These are phyloP conservation scores for Temnothorax unifasciatus DNA, from an alignment of 2,888 invertebrate genomes.

Conservation along the genomic window DNA sequence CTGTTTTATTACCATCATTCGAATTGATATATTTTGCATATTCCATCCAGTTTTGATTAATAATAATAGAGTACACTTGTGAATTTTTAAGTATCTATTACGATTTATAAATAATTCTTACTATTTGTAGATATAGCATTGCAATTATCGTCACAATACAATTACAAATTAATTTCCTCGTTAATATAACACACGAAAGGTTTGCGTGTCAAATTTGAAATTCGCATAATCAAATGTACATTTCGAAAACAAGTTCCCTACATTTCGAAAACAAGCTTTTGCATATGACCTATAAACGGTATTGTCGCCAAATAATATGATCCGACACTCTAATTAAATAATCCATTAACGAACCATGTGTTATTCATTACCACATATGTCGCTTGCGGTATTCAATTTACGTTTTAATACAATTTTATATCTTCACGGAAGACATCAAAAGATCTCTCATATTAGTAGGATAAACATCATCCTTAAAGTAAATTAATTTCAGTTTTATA, in stretches of 20 bases:
- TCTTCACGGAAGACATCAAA: neutral
- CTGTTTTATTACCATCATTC: conserved; percentile 33
- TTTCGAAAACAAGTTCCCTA: conserved; percentile 38
- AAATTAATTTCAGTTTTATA: conserved; percentile 10
- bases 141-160: neutral
- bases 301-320: conserved; percentile 43
- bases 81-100: neutral
- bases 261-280: conserved; percentile 25
- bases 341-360: conserved; percentile 36
- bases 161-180: conserved; percentile 41
- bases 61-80: neutral
- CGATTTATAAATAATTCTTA: neutral
- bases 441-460: neutral
- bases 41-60: neutral
- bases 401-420: conserved; percentile 18
- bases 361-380: conserved; percentile 25
- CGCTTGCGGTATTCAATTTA: conserved; percentile 7
- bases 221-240: conserved; percentile 42
- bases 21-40: neutral
- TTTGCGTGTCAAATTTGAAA: conserved; percentile 20
- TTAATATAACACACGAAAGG: conserved; percentile 21
- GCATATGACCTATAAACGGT: conserved; percentile 9
- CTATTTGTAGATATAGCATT: neutral
- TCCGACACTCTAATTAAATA: conserved; percentile 45
- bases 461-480: neutral